Percentiles rank a stretch among this genome's conserved stretches.
These are phyloP conservation scores for Druceiella hillmani DNA, from an alignment of 2,888 invertebrate species.

Conservation along the genomic window DNA sequence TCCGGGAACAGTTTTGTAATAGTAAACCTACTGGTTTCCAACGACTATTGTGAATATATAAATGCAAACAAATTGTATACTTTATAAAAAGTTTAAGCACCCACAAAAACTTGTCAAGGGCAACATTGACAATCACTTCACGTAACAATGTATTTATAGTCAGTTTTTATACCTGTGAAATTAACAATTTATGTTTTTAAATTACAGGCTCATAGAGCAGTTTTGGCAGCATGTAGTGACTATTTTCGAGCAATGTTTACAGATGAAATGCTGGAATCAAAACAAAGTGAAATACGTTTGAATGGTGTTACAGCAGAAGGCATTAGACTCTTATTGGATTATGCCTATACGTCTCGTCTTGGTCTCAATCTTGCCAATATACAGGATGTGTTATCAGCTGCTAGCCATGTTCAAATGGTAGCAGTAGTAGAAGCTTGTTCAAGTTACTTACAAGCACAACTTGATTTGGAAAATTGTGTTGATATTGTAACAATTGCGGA, in stretches of 20 bases:
- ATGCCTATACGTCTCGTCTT: conserved; percentile 62
- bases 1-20: too few relatives aligned
- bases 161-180: too few relatives aligned
- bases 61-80: too few relatives aligned
- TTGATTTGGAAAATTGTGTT: conserved; percentile 66
- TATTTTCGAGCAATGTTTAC: conserved; percentile 75
- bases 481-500: conserved; percentile 65
- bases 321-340: conserved; percentile 58
- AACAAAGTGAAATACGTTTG: conserved; percentile 57
- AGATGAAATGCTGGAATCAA: conserved; percentile 61
- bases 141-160: too few relatives aligned
- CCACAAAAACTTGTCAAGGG: too few relatives aligned
- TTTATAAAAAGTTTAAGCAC: too few relatives aligned
- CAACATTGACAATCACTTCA: too few relatives aligned
- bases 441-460: conserved; percentile 58
- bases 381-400: conserved; percentile 63
- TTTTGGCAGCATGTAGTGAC: conserved; percentile 66
- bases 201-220: conserved; percentile 59
- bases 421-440: conserved; percentile 63
- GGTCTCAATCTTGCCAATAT: conserved; percentile 58
- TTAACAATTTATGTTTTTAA: too few relatives aligned
- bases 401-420: conserved; percentile 60
- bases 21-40: too few relatives aligned
- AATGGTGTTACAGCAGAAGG: conserved; percentile 63
- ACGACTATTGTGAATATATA: too few relatives aligned